These are phyloP conservation scores for Stratiomys singularior DNA, from an alignment of 2,888 invertebrate genomes.

Conservation along the genomic window DNA sequence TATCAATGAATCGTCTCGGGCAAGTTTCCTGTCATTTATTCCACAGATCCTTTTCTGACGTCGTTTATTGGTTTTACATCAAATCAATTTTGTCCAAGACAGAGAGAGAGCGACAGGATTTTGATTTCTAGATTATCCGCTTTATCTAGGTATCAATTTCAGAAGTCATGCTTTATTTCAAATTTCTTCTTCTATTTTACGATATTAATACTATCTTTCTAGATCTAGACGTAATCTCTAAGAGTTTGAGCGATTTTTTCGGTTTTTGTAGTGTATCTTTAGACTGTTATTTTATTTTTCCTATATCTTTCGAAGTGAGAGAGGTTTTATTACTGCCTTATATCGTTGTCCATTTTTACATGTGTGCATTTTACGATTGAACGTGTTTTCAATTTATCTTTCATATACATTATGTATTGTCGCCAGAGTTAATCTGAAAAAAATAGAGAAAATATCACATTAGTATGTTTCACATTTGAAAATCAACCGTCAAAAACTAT, in stretches of 20 bases:
- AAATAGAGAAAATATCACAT: background rate
- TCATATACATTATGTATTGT: slow-evolving; percentile 20
- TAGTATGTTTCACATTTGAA: background rate
- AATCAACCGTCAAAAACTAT: too few relatives aligned
- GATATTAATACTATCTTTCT: background rate
- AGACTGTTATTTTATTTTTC: too few relatives aligned
- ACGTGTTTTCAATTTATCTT: background rate
- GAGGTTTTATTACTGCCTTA: slow-evolving; percentile 38
- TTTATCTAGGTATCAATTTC: background rate
- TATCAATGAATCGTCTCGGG: background rate
- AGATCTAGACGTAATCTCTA: slow-evolving; percentile 19
- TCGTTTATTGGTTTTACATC: too few relatives aligned
- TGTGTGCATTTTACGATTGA: slow-evolving; percentile 1
- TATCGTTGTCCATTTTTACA: slow-evolving; percentile 39
- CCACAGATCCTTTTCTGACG: too few relatives aligned
- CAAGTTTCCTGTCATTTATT: background rate
- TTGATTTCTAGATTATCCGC: background rate
- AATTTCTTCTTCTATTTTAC: background rate
- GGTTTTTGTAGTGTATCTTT: too few relatives aligned
- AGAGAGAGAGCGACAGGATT: too few relatives aligned
- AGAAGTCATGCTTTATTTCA: background rate
- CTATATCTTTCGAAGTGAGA: background rate
- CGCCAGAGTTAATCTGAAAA: slow-evolving; percentile 34
- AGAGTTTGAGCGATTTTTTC: background rate
- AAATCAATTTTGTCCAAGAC: too few relatives aligned